Evolutionary conservation across 2,888 invertebrate genomes (phyloP), one percentile per base, ranked within the genome.

Genomic region (Hirtodrosophila histrioides): DNA sequence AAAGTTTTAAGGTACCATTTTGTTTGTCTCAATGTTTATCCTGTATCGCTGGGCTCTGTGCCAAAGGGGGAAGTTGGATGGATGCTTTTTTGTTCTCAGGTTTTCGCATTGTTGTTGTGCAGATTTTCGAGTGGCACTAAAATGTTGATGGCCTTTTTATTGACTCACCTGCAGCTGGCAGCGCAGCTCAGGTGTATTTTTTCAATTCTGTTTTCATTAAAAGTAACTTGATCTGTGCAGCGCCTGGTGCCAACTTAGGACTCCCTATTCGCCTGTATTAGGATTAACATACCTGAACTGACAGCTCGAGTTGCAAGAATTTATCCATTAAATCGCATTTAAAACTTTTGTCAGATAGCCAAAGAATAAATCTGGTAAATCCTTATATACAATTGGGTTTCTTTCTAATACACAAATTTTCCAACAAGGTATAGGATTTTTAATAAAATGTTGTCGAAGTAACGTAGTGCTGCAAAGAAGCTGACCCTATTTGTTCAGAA

Each of bases 101-200:
- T 60, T 48, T 58, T 37, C 17, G 45, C 43, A 46, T 46, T 54
- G 50, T 41, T 58, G 48, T 49, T 37, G 48, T 60, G 58, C 58
- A 60, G 75, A 69, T 57, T 60, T 61, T 61, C 60, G 62, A 60
- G 41, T 31, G 64, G 63, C 65, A 62, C 65, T 62, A 74, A 17
- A 78, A 70, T 65, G 76, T 68, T 82, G 76, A 85, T 78, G 71
- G 72, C 43, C 63, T 56, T 82, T 82, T 85, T 81, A 82, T 82
- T 72, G 69, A 75, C 65, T 69, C 76, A 68, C 69, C 67, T 82
- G 79, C 67, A 69, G 49, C 41, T 12, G 53, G 55, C 29, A 23
- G 35, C 12, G 35, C n/a, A 39, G 53, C 51, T 54, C 71, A 74
- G 75, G 66, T 67, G 74, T 56, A 37, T 76, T 80, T 61, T 49